phyloP scores from a whole-genome alignment of 1,140 invertebrate genomes.

The Lordiphosa clarofinis region DNA sequence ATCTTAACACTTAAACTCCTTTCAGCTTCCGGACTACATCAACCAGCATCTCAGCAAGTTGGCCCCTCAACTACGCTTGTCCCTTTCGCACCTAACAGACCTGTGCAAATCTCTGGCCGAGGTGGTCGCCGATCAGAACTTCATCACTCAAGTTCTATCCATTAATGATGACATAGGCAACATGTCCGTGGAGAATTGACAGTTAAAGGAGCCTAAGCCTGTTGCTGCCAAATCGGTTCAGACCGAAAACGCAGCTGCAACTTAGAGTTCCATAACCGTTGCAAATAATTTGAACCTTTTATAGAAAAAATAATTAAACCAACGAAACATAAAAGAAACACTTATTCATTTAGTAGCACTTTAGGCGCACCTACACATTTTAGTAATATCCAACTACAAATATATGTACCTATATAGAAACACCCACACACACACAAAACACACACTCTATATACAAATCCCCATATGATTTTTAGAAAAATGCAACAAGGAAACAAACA shows the following conservation, averaged over 20 bases:
- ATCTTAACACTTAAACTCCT: conserved; percentile 2
- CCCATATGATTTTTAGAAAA: conserved; percentile 47
- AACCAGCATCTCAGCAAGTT: conserved; percentile 84
- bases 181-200: conserved; percentile 88
- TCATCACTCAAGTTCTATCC: conserved; percentile 85
- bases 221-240: conserved; percentile 48
- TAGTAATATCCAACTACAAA: conserved; percentile 37
- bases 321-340: background rate
- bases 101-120: conserved; percentile 84
- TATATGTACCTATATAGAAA: conserved; percentile 35
- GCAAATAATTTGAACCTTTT: conserved; percentile 31
- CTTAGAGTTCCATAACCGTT: conserved; percentile 44
- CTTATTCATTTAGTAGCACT: conserved; percentile 43
- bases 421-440: conserved; percentile 10
- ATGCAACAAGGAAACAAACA: conserved; percentile 24
- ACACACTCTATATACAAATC: conserved; percentile 30
- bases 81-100: conserved; percentile 83
- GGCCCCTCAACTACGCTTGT: conserved; percentile 86
- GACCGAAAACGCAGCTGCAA: conserved; percentile 51
- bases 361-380: conserved; percentile 55
- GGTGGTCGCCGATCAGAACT: conserved; percentile 87
- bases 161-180: conserved; percentile 88
- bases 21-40: conserved; percentile 83
- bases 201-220: conserved; percentile 75
- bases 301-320: conserved; percentile 19